Percentiles rank a stretch among this genome's conserved stretches.
phyloP scores from a whole-genome alignment of 2,113 vertebrate genomes.

The Psilopsiagon aymara region DNA sequence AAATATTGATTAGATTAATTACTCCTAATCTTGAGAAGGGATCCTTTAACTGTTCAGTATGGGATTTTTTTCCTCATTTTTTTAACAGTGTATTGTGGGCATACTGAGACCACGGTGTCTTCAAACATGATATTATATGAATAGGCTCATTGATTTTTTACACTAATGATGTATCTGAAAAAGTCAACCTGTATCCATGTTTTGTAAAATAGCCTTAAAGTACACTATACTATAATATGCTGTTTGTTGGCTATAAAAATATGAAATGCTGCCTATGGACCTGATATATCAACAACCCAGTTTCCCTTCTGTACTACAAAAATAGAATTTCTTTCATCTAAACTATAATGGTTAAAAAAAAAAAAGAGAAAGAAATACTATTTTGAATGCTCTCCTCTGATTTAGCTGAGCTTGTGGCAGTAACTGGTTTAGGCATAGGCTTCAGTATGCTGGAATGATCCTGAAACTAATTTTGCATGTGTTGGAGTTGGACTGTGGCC shows the following conservation, averaged over 20 bases:
- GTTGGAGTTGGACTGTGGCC: constrained; percentile 64
- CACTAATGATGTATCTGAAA: background rate
- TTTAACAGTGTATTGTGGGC: background rate
- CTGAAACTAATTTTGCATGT: constrained; percentile 75
- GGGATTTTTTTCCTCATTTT: background rate
- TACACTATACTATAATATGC: background rate
- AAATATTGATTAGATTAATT: constrained; percentile 37
- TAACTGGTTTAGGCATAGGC: constrained; percentile 65
- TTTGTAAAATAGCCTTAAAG: background rate
- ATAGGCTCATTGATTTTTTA: background rate
- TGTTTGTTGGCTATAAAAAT: background rate
- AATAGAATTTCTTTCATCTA: background rate
- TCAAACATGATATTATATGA: background rate
- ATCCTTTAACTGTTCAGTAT: background rate
- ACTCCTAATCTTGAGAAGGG: background rate
- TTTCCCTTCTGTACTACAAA: background rate
- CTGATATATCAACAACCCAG: background rate
- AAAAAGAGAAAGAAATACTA: background rate
- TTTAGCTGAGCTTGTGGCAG: constrained; percentile 64
- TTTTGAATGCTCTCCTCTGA: constrained; percentile 19
- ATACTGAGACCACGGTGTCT: background rate
- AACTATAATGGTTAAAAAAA: background rate
- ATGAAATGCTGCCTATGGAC: background rate
- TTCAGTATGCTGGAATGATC: constrained; percentile 72
- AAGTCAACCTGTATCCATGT: background rate